Conservation (phyloP, 1,140 invertebrate species). For the Gonioctena quinquepunctata region DNA sequence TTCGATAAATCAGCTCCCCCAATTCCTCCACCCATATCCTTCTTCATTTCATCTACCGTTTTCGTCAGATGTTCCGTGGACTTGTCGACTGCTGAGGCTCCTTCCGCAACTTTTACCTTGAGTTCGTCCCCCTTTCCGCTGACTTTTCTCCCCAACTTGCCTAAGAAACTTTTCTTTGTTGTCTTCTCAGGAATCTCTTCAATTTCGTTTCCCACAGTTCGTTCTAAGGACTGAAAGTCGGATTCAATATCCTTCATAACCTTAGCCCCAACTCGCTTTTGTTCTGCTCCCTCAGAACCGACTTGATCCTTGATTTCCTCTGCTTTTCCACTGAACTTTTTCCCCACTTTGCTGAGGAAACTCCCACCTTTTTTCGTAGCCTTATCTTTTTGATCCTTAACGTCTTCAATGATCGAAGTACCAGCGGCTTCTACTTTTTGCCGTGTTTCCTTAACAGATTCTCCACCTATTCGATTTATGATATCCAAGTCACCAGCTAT, state of each 20-base stretch:
- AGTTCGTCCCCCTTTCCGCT: conserved; percentile 28
- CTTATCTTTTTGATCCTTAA: too few species aligned
- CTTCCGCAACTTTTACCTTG: conserved; percentile 34
- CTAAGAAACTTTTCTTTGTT: conserved; percentile 39
- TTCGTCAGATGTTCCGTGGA: neutral
- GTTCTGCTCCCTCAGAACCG: too few species aligned
- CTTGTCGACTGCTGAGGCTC: neutral
- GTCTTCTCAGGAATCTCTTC: conserved; percentile 33
- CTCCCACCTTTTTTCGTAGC: conserved; percentile 3
- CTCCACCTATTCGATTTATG: neutral
- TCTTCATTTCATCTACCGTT: neutral
- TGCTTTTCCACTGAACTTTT: conserved; percentile 11
- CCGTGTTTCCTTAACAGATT: too few species aligned
- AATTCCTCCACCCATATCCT: too few species aligned
- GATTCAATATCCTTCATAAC: too few species aligned
- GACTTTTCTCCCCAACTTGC: conserved; percentile 24
- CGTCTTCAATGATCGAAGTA: neutral
- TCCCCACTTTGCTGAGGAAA: conserved; percentile 6
- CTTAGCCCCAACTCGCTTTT: too few species aligned
- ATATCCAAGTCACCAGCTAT: neutral
- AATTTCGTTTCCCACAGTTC: conserved; percentile 23
- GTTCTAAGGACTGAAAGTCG: too few species aligned
- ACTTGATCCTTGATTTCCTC: conserved; percentile 35
- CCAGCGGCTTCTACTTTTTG: too few species aligned
- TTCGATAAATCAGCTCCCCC: too few species aligned